Base-by-base conservation (phyloP, 2,888 invertebrate genomes). In the Phortica magna region DNA sequence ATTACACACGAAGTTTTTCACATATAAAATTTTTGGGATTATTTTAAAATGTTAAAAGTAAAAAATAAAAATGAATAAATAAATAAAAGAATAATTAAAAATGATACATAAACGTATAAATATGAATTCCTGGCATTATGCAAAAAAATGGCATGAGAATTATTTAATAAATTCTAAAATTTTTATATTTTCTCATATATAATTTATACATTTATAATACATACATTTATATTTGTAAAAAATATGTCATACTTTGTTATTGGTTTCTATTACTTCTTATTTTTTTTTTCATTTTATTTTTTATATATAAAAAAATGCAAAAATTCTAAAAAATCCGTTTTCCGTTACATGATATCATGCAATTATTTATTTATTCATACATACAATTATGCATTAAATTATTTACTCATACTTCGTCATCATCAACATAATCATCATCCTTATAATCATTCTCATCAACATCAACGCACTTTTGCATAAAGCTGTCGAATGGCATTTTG, bases 281-380 rank as follows among this genome's bases (percentile, higher is more conserved):
- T 67, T 67, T 67, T 14, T 31, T 71, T 10, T 68, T 48, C n/a
- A 7, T 43, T 68, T 43, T 19, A 42, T 67, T n/a, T 42, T 39
- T 67, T n/a, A 7, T 17, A 55, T 55, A 55, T 55, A 41, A 71
- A 71, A 67, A 71, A 71, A 71, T 71, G 70, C 70, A 71, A 71
- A 71, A 71, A 53, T 55, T 71, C 70, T 71, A 71, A 71, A 71
- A 71, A 71, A 71, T 71, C 43, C 42, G 31, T 71, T 53, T 55
- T 71, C 9, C 70, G 31, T 31, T 55, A 2, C n/a, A 31, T 55
- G 10, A 31, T 55, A 53, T 71, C 53, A 71, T 31, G 31, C 67
- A 67, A 42, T 68, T 68, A 48, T 43, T 48, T 68, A 48, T 10
- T 61, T 41, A 17, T 59, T 59, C 48, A 48, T 48, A 48, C 14